Evolutionary conservation across 2,797 vertebrate species (phyloP).

Genomic region (Gorsachius magnificus): DNA sequence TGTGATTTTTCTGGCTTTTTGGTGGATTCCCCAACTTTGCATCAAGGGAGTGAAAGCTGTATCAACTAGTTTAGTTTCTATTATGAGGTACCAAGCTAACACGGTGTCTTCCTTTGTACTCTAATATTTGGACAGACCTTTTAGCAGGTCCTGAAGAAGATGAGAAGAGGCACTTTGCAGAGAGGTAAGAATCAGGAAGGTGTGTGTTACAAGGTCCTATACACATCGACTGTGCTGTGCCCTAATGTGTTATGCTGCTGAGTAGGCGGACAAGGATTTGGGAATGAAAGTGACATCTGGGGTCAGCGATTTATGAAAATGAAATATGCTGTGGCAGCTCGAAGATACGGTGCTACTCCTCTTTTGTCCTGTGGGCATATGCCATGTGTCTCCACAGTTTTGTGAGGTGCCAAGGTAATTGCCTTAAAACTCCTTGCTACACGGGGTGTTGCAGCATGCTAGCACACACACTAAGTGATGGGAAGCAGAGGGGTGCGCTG

Average conservation of each 20-base stretch:
- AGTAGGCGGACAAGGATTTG: not conserved
- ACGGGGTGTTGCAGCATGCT: not conserved
- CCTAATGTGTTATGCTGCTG: not conserved
- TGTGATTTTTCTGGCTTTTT: not conserved
- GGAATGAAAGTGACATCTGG: not conserved
- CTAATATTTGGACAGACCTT: not conserved
- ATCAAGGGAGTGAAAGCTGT: not conserved
- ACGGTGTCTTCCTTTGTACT: not conserved
- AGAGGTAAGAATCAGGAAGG: not conserved
- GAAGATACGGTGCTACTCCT: not conserved
- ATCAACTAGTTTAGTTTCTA: not conserved
- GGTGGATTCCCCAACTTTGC: not conserved
- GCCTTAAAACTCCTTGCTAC: not conserved
- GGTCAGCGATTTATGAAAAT: conserved; percentile 18
- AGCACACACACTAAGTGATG: not conserved
- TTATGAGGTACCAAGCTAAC: not conserved
- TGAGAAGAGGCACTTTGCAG: not conserved
- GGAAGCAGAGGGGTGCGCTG: conserved; percentile 31
- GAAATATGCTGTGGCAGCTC: conserved; percentile 2
- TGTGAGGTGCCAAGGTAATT: conserved; percentile 22
- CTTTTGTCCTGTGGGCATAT: not conserved
- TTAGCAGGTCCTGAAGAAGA: not conserved
- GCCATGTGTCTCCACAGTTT: not conserved
- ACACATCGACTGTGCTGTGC: not conserved
- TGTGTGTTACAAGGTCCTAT: not conserved